Evolutionary conservation across 2,797 vertebrate species (phyloP), one percentile per base, ranked within the genome.

Genomic region (Lagocephalus sceleratus): DNA sequence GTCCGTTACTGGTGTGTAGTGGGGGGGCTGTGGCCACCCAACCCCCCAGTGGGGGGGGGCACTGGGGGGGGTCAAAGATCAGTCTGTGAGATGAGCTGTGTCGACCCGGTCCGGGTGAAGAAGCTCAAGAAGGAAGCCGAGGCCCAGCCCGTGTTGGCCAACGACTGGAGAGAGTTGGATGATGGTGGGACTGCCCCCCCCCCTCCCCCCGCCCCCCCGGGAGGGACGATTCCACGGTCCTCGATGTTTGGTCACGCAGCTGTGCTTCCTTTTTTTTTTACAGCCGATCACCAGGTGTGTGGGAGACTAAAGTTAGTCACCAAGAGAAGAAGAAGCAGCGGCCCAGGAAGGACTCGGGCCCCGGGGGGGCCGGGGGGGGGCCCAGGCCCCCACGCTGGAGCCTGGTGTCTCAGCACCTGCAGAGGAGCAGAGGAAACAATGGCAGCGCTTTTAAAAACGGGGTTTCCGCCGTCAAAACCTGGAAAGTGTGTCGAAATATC

Each of bases 271-370:
- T 2, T 35, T 25, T 5, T 35, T 35, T 3, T 14, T 2, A 14
- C 4, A 12, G 12, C 14, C 2, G 12, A 1, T 40, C 2, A 29
- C 1, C 82, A 98, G 97, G 95, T 76, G 73, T 92, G 29, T 99
- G 97, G 97, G 95, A 98, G 89, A 99, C 95, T 14, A 98, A 97
- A 90, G 93, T 99, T 78, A 99, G 97, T 86, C 94, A 96, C 86
- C 90, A 94, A 78, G 97, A 99, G 77, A 99, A 94, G 77, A 99
- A 94, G 81, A 93, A 90, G 41, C 95, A 98, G 72, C 96, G 95
- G 73, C 95, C 95, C 61, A 95, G 93, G 77, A 94, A 95, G 66
- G 96, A 99, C 83, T 96, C 94, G 78, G 92, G 91, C 54, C 71
- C 94, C 9, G 94, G 95, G 1, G 92, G 94, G 68, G 87, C 92